These are phyloP conservation scores for Caenorhabditis uteleia DNA, from an alignment of 2,888 invertebrate genomes.

Conservation along the genomic window DNA sequence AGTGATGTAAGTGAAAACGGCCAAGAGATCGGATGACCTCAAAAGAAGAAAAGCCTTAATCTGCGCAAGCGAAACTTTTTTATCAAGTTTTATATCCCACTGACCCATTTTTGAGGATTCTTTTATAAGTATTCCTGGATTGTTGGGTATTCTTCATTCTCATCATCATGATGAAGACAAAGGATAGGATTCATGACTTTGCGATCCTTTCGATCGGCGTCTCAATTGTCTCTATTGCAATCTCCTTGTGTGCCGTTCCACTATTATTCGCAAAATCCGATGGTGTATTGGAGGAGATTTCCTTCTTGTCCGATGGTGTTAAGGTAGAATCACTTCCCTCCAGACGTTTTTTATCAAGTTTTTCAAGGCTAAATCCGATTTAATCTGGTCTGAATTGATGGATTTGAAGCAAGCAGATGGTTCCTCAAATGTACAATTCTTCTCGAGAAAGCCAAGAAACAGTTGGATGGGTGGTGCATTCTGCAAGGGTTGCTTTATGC, in stretches of 20 bases:
- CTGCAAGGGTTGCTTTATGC: constrained; percentile 58
- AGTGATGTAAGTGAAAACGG: constrained; percentile 13
- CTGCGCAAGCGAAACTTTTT: too few relatives aligned
- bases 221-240: constrained; percentile 19
- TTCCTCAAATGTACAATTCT: constrained; percentile 39
- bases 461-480: constrained; percentile 51
- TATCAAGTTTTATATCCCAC: constrained; percentile 42
- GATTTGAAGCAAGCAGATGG: constrained; percentile 31
- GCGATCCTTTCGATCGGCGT: constrained; percentile 30
- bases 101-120: constrained; percentile 18
- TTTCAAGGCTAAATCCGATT: constrained; percentile 27
- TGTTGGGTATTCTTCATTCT: too few relatives aligned
- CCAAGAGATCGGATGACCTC: background rate
- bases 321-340: constrained; percentile 27
- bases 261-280: constrained; percentile 35
- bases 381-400: constrained; percentile 38
- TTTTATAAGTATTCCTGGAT: too few relatives aligned
- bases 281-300: constrained; percentile 27
- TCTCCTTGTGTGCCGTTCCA: constrained; percentile 27
- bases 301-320: constrained; percentile 24
- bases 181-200: constrained; percentile 29
- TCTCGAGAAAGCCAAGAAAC: constrained; percentile 52
- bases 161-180: constrained; percentile 2
- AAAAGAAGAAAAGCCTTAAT: constrained; percentile 37
- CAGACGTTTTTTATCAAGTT: constrained; percentile 7